Percentiles rank a stretch among this genome's conserved stretches.
These are phyloP conservation scores for Pogonus chalceus DNA, from an alignment of 1,140 invertebrate genomes.

Conservation along the genomic window DNA sequence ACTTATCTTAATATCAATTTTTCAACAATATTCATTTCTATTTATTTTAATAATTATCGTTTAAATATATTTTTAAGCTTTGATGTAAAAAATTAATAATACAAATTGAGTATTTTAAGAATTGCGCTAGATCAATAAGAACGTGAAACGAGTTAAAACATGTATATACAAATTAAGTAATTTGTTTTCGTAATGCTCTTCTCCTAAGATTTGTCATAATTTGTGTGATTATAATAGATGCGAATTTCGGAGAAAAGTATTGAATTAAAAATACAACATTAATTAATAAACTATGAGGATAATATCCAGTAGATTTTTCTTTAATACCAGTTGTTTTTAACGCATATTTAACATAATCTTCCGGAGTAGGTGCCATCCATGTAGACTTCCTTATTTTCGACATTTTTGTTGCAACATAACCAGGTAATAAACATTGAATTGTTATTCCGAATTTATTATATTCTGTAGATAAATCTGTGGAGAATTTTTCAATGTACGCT, in stretches of 20 bases:
- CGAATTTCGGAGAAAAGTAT: constrained; percentile 40
- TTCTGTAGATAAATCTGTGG: constrained; percentile 67
- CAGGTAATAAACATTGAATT: constrained; percentile 76
- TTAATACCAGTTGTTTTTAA: constrained; percentile 68
- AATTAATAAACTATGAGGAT: constrained; percentile 59
- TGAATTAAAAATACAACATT: constrained; percentile 40
- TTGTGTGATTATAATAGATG: constrained; percentile 45
- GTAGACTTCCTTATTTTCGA: constrained; percentile 72
- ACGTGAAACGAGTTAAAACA: too few relatives aligned
- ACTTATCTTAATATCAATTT: too few relatives aligned
- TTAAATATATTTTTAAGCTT: too few relatives aligned
- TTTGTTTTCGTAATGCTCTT: constrained; percentile 34
- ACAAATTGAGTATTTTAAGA: too few relatives aligned
- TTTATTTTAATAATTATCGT: too few relatives aligned
- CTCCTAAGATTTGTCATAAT: constrained; percentile 50
- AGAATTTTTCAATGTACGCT: constrained; percentile 79
- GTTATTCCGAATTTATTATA: constrained; percentile 68
- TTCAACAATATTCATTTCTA: too few relatives aligned
- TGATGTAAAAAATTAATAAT: too few relatives aligned
- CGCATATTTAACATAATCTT: constrained; percentile 65
- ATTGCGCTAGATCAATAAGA: too few relatives aligned
- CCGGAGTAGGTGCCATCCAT: constrained; percentile 68
- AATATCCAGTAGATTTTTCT: constrained; percentile 65
- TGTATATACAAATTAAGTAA: too few relatives aligned
- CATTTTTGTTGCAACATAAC: constrained; percentile 90